phyloP scores from a whole-genome alignment of 2,888 invertebrate genomes.

The Laothoe populi region DNA sequence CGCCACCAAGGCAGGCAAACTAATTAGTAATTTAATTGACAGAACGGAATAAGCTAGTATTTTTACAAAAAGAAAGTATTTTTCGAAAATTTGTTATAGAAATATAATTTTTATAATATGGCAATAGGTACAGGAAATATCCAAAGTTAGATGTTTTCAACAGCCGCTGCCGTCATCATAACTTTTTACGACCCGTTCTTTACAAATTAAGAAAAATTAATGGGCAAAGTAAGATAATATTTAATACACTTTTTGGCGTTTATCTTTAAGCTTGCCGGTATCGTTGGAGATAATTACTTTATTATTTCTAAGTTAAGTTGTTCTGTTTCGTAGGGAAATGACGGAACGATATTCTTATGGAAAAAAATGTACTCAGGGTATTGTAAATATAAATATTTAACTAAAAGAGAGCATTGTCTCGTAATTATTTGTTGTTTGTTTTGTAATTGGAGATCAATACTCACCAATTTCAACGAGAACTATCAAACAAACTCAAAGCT shows the following conservation, averaged over 20 bases:
- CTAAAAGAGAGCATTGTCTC: no score
- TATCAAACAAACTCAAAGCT: no score
- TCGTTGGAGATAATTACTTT: slow-evolving; percentile 18
- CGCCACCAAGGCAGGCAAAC: no score
- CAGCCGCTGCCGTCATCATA: slow-evolving; percentile 13
- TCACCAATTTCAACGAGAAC: no score
- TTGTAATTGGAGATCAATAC: no score
- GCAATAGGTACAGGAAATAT: neutral
- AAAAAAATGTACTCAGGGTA: no score
- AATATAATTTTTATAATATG: neutral
- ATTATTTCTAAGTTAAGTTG: neutral
- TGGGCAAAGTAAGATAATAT: slow-evolving; percentile 17
- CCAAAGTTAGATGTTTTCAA: slow-evolving; percentile 8
- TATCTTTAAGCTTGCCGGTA: neutral
- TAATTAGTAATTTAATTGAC: no score
- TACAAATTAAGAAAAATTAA: slow-evolving; percentile 21
- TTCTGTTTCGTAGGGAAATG: neutral
- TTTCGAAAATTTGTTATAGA: no score
- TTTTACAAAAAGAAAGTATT: no score
- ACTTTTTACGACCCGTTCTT: slow-evolving; percentile 19
- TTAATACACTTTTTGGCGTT: slow-evolving; percentile 12
- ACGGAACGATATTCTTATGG: no score
- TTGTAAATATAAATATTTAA: no score
- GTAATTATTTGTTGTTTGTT: no score
- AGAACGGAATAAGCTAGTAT: neutral